Base-by-base conservation (phyloP, 2,797 vertebrate genomes). In the Rachycentron canadum region DNA sequence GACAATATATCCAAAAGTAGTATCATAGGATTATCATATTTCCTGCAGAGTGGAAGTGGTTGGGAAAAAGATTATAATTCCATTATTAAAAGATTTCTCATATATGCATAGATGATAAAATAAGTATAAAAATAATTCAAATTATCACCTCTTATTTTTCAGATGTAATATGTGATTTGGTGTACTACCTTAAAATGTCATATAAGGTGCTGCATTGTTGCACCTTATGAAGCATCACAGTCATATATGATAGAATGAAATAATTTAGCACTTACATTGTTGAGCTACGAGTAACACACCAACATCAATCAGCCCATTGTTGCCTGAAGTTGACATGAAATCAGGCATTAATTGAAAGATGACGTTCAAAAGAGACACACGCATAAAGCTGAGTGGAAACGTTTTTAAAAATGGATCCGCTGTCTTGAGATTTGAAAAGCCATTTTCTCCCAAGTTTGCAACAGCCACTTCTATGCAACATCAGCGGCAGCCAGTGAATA, bases 401-500 rank as follows among this genome's bases (percentile, higher is more conserved):
- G 58, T 75, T 82, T 83, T 81, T 75, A 75, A 82, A n/a, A 83
- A 84, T 73, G 53, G 78, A 89, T 82, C 67, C 73, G 78, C 56
- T 77, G 67, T 80, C 81, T 40, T 43, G 25, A 45, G 61, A 85
- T 78, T 76, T 76, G 69, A 85, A 88, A 91, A 83, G 43, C 73
- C 58, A 82, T 88, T 91, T 85, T 79, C 60, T 58, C 80, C 66
- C 70, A 28, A 32, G 60, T 78, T 82, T 65, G 81, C 53, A 63
- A 72, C 74, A 86, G 68, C 78, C 75, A 74, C 77, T 62, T 77
- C 75, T 49, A 47, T 83, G 85, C 81, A 75, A 82, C 56, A 75
- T 88, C 87, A 77, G 73, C 80, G 66, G 64, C 65, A 94, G 93
- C 96, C 94, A 95, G 94, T 88, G 82, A 70, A 70, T 75, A 84